These are phyloP conservation scores for Toxostoma redivivum DNA, from an alignment of 2,113 vertebrate genomes.

Conservation along the genomic window DNA sequence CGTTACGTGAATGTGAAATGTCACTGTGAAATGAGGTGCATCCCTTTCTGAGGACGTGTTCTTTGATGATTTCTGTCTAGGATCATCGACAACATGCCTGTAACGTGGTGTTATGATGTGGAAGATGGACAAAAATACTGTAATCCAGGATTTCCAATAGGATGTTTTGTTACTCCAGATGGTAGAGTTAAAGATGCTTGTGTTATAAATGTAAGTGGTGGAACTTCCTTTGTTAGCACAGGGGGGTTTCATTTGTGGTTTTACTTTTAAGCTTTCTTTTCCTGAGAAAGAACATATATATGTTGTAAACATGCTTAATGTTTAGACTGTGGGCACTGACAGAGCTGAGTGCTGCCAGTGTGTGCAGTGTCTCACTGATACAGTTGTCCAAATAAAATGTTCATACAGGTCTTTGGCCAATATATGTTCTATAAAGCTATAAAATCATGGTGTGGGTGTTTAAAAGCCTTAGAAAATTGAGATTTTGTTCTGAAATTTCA, in stretches of 20 bases:
- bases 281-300: background rate
- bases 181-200: slow-evolving; percentile 84
- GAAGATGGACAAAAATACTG: slow-evolving; percentile 85
- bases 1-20: background rate
- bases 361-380: background rate
- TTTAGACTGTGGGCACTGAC: background rate
- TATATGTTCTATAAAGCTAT: background rate
- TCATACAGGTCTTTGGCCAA: background rate
- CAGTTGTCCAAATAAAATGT: background rate
- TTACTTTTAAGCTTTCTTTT: background rate
- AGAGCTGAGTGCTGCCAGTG: background rate
- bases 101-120: slow-evolving; percentile 90
- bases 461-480: background rate
- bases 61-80: slow-evolving; percentile 65
- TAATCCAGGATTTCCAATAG: slow-evolving; percentile 89
- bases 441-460: background rate
- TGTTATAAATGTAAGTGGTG: slow-evolving; percentile 83
- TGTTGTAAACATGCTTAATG: background rate
- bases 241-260: background rate
- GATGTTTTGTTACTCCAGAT: slow-evolving; percentile 81
- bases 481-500: background rate
- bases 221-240: background rate
- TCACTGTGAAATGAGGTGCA: background rate
- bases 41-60: background rate
- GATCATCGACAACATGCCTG: slow-evolving; percentile 94